phyloP scores from a whole-genome alignment of 2,888 invertebrate genomes.

The Phalangium opilio region DNA sequence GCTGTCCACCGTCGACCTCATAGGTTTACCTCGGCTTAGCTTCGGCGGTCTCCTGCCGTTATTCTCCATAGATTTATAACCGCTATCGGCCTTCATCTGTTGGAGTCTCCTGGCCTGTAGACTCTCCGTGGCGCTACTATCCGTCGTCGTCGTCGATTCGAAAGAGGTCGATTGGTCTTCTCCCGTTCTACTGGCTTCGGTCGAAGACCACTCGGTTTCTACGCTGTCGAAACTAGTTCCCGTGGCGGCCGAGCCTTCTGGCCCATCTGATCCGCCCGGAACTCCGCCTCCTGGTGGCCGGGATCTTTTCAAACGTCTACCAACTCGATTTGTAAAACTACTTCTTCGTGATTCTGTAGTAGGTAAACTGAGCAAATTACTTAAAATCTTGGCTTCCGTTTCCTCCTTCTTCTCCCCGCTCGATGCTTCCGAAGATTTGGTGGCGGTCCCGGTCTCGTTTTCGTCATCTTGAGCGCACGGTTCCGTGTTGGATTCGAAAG shows the following conservation, averaged over 20 bases:
- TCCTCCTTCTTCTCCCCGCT: conserved; percentile 9
- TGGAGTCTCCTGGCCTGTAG: conserved; percentile 29
- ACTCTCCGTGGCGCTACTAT: conserved; percentile 33
- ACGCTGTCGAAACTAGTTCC: conserved; percentile 38
- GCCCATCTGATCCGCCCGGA: conserved; percentile 5
- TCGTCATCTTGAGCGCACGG: conserved; percentile 9
- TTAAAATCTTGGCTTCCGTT: neutral
- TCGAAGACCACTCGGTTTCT: conserved; percentile 34
- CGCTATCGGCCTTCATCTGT: conserved; percentile 35
- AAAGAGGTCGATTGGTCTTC: conserved; percentile 36
- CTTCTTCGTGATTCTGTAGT: conserved; percentile 32
- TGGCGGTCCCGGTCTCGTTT: conserved; percentile 4
- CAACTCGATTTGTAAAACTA: conserved; percentile 32
- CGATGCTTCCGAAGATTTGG: neutral
- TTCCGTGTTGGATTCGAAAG: neutral
- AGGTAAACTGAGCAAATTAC: conserved; percentile 26
- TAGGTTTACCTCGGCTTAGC: neutral
- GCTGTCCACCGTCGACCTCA: too few species aligned
- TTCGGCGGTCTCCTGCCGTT: conserved; percentile 9
- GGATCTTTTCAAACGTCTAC: conserved; percentile 25
- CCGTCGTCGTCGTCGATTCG: conserved; percentile 34
- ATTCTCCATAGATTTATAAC: conserved; percentile 37
- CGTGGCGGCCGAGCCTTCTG: conserved; percentile 3
- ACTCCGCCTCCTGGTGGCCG: conserved; percentile 5
- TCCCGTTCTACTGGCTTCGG: conserved; percentile 32